Base-by-base conservation (phyloP, 2,113 vertebrate species). In the Paracanthobrama guichenoti region DNA sequence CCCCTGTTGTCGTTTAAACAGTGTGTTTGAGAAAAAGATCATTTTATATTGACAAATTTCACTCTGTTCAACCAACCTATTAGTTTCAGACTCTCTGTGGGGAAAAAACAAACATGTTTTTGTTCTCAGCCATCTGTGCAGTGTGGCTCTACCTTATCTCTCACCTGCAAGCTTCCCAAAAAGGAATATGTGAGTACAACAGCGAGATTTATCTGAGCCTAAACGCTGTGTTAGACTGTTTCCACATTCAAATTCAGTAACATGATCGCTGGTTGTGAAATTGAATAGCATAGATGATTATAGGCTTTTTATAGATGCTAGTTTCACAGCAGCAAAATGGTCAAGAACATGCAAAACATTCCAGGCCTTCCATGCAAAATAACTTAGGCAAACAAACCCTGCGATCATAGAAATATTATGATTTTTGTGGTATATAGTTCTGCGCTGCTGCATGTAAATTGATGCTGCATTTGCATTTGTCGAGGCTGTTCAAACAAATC, bases 221-320 rank as follows among this genome's bases (percentile, higher is more conserved):
- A n/a, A 78, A 60, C 0, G 20, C 55, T 14, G 20, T 22, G 26
- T 55, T 39, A 16, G 59, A 53, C 44, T 67, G 13, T 67, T 80
- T 67, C 78, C 77, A n/a, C 79, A 81, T 67, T 67, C 78, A 81
- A 67, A 81, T 53, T 81, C 26, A 28, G 39, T 48, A 81, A 81
- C 59, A 35, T 53, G 79, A 81, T 81, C 44, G 18, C 44, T 28
- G 18, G 10, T 50, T 50, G 44, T 67, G 79, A 81, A 67, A 67
- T 53, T n/a, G 26, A 81, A 81, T 81, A 67, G 44, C 62, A n/a
- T 13, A n/a, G 18, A 62, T n/a, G 62, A 67, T 53, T 67, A 81
- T 14, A 67, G 26, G 44, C 62, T 79, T 79, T 59, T 62, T 62
- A 67, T 35, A 35, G 42, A 67, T 6, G 0, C 20, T n/a, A 14